These are phyloP conservation scores for Cyclophora albipunctata DNA, from an alignment of 2,888 invertebrate genomes.

Conservation along the genomic window DNA sequence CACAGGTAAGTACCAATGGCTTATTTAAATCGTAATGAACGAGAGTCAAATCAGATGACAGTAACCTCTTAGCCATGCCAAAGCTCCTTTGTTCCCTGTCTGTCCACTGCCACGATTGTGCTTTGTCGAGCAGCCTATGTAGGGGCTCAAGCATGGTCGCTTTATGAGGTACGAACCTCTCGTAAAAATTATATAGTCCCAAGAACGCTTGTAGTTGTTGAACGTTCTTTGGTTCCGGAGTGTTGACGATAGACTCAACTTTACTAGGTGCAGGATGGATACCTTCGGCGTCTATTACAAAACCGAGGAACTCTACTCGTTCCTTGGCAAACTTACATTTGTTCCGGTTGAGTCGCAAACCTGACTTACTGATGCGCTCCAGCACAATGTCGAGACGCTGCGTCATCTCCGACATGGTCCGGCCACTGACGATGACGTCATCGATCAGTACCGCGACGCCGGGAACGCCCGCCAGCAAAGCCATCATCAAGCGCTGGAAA, in stretches of 20 bases:
- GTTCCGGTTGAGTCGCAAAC: no score
- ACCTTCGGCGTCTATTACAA: constrained; percentile 5
- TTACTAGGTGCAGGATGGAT: constrained; percentile 3
- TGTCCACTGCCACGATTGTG: constrained; percentile 4
- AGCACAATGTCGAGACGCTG: no score
- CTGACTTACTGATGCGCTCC: no score
- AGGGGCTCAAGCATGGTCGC: constrained; percentile 4
- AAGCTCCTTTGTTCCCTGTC: constrained; percentile 9
- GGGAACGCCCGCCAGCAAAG: no score
- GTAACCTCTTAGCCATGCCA: constrained; percentile 5
- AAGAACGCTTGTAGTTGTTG: not conserved
- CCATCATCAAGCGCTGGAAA: no score
- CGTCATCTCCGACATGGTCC: no score
- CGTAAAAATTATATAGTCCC: constrained; percentile 4
- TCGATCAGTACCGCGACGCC: no score
- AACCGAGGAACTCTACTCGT: constrained; percentile 4
- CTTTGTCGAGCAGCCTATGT: constrained; percentile 4
- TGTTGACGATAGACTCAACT: not conserved
- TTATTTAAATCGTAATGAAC: constrained; percentile 1
- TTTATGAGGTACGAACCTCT: constrained; percentile 1
- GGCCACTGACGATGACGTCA: no score
- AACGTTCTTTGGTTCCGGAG: not conserved
- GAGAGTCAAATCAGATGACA: constrained; percentile 9
- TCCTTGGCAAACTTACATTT: constrained; percentile 2
- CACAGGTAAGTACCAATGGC: constrained; percentile 8